Conservation (phyloP, 2,888 invertebrate genomes). For the Adineta ricciae region DNA sequence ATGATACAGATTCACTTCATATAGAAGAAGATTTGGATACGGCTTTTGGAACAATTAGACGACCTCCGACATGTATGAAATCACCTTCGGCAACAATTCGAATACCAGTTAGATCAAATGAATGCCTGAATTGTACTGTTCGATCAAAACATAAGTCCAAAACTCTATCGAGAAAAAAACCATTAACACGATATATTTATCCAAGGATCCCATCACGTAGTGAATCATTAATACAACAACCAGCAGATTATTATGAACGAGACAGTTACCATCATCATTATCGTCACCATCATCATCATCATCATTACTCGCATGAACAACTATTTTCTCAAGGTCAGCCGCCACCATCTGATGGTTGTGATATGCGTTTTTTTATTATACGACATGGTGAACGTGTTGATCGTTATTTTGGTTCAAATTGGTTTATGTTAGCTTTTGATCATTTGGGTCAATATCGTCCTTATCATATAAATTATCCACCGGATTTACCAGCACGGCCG, state of each 20-base stretch:
- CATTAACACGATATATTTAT: neutral
- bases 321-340: neutral
- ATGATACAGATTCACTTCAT: neutral
- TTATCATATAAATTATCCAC: conserved; percentile 83
- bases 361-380: conserved; percentile 58
- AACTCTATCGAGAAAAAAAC: neutral
- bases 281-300: neutral
- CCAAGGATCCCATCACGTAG: neutral
- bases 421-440: conserved; percentile 79
- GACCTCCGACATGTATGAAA: neutral
- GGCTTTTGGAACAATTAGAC: neutral
- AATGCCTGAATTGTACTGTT: neutral
- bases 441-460: conserved; percentile 61
- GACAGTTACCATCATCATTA: neutral
- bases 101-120: neutral
- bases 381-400: conserved; percentile 88
- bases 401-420: conserved; percentile 71
- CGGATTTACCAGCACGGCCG: conserved; percentile 62
- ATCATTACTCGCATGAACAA: neutral
- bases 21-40: neutral
- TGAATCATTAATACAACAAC: neutral
- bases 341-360: neutral
- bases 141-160: neutral
- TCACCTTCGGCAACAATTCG: too few relatives aligned
- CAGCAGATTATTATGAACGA: neutral